Conservation (phyloP, 30 jellyfish, hydroid and myxozoan genomes). For the Aurelia sp. region DNA sequence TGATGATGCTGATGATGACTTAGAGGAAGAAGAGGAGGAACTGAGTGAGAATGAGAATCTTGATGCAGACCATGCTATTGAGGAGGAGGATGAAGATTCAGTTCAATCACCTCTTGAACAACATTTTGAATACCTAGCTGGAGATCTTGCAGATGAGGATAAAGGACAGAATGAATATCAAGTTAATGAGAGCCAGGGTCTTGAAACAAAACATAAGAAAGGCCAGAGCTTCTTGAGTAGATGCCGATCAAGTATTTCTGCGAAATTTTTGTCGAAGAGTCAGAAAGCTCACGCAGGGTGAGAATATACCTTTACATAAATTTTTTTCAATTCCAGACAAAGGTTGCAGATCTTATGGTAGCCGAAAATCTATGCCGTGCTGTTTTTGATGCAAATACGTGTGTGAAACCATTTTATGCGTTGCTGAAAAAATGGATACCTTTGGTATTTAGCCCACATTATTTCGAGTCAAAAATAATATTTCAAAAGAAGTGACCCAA, state of each 20-base stretch:
- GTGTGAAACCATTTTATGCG: too few relatives aligned
- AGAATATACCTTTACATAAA: neutral
- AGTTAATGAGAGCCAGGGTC: slow-evolving; percentile 23
- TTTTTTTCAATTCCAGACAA: neutral
- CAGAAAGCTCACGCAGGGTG: slow-evolving; percentile 85
- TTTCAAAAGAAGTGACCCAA: too few relatives aligned
- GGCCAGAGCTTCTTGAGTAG: slow-evolving; percentile 56
- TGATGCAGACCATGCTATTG: slow-evolving; percentile 54
- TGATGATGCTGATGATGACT: slow-evolving; percentile 20
- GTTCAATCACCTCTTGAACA: slow-evolving; percentile 88
- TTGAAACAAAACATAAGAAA: slow-evolving; percentile 44
- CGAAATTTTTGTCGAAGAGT: slow-evolving; percentile 90
- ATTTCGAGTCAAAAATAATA: too few relatives aligned
- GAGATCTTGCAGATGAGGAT: slow-evolving; percentile 22
- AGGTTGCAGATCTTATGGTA: too few relatives aligned
- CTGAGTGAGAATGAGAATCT: slow-evolving; percentile 37
- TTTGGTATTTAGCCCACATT: too few relatives aligned
- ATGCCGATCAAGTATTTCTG: slow-evolving; percentile 95
- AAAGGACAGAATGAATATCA: slow-evolving; percentile 9
- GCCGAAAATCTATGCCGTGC: too few relatives aligned
- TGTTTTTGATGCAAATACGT: too few relatives aligned
- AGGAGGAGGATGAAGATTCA: slow-evolving; percentile 76
- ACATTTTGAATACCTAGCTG: slow-evolving; percentile 91
- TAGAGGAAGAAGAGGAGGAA: slow-evolving; percentile 54
- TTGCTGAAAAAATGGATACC: too few relatives aligned